phyloP scores from a whole-genome alignment of 2,888 invertebrate genomes.

The Spilarctia lutea region DNA sequence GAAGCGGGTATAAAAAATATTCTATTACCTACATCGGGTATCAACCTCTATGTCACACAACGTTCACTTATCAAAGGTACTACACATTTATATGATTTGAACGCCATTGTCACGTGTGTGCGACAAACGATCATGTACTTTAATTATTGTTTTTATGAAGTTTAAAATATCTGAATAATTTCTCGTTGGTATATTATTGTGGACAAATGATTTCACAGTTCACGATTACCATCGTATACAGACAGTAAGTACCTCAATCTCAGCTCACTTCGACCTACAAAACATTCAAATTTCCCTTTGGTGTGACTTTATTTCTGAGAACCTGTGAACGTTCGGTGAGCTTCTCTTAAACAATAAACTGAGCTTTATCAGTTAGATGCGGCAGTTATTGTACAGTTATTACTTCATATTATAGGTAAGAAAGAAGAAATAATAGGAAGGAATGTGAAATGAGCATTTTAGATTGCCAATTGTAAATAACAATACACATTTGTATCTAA shows the following conservation, averaged over 20 bases:
- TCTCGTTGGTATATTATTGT: not conserved
- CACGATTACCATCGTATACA: not conserved
- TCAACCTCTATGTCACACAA: slow-evolving; percentile 59
- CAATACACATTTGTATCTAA: not conserved
- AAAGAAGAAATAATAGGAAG: slow-evolving; percentile 26
- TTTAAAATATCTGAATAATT: no score
- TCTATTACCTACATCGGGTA: slow-evolving; percentile 54
- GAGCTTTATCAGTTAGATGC: slow-evolving; percentile 31
- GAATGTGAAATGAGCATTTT: slow-evolving; percentile 48
- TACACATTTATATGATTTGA: slow-evolving; percentile 15
- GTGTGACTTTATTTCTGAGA: not conserved
- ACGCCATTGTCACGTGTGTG: not conserved
- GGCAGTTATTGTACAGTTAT: slow-evolving; percentile 24
- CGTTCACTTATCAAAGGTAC: slow-evolving; percentile 49
- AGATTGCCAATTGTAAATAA: not conserved
- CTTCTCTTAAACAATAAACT: slow-evolving; percentile 37
- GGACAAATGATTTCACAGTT: not conserved
- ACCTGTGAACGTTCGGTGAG: slow-evolving; percentile 28
- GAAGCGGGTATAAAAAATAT: slow-evolving; percentile 78
- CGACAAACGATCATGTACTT: not conserved
- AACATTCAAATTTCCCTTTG: not conserved
- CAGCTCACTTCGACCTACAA: not conserved
- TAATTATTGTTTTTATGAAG: not conserved
- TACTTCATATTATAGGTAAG: not conserved
- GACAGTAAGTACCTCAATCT: not conserved